Conservation (phyloP, 2,797 vertebrate genomes). For the Mormyrus proboscirostris region DNA sequence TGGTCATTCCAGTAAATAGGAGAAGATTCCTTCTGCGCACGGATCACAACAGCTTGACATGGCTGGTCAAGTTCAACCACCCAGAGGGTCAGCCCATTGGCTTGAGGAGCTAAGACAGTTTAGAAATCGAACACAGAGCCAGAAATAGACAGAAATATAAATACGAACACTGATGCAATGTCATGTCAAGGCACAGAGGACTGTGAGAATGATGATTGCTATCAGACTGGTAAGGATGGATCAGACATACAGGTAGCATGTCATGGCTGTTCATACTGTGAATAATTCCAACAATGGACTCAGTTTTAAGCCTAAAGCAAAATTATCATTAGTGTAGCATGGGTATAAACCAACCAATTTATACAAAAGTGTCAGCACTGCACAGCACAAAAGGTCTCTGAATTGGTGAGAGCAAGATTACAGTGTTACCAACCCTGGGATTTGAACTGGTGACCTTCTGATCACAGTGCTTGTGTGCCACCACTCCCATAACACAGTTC, state of each 20-base stretch:
- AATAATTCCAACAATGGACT: neutral
- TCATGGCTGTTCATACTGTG: neutral
- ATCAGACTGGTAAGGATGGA: neutral
- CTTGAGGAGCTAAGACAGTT: neutral
- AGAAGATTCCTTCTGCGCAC: neutral
- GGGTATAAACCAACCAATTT: neutral
- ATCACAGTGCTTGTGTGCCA: neutral
- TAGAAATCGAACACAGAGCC: neutral
- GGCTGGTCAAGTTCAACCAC: neutral
- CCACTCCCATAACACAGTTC: neutral
- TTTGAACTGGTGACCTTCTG: neutral
- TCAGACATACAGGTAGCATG: neutral
- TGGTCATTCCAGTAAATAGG: neutral
- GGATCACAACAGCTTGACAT: neutral
- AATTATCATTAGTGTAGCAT: neutral
- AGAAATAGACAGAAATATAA: neutral
- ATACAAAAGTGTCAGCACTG: neutral
- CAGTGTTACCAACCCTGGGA: neutral
- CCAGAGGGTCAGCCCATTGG: neutral
- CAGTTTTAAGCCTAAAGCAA: neutral
- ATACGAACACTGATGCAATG: neutral
- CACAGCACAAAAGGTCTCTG: neutral
- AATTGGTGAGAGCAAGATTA: neutral
- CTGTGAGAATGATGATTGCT: neutral
- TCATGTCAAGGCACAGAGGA: neutral